Evolutionary conservation across 2,888 invertebrate species (phyloP), one percentile per base, ranked within the genome.

Genomic region (Stenolophus ochropezus): DNA sequence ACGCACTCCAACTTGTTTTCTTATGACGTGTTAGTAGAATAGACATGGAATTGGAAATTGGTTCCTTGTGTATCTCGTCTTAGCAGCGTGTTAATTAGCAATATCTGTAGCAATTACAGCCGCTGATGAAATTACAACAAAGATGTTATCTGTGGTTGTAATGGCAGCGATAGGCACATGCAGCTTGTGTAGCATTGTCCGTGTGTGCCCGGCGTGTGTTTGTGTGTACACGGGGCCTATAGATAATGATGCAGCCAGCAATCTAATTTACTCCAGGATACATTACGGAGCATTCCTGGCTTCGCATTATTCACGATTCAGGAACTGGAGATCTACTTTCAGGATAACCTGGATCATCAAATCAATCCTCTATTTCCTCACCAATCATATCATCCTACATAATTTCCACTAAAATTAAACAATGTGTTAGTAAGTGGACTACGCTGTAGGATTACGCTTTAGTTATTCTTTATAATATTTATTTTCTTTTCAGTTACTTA

Each of bases 121-220:
- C 47, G 75, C 61, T 79, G 82, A 82, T 83, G 81, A 81, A 61
- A 83, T 82, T 83, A 82, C 82, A 82, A 82, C 83, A 82, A 83
- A 84, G 84, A 84, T 84, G 79, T 82, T 84, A 84, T 84, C 83
- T 71, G 53, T 47, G 49, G 47, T 61, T 71, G 82, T 84, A 84
- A 84, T 84, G 82, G 82, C 83, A 83, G 78, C 47, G 80, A 80
- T 80, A 80, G 73, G 23, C 69, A 42, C 33, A 42, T 42, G 11
- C 33, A 1, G 33, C 33, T 11, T 42, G 33, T 42, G 33, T 42
- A 42, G 8, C 11, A 42, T 42, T 42, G 33, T 42, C 33, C n/a
- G n/a, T 42, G 11, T 42, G 33, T 8, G 33, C 33, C 33, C 33
- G 11, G 61, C 14, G 61, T 61, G 27, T 61, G 61, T 61, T 20